A percentile compares a stretch with the other conserved stretches of the same genome.
Evolutionary conservation across 2,113 vertebrate species (phyloP).

Genomic region (Larimichthys polyactis): DNA sequence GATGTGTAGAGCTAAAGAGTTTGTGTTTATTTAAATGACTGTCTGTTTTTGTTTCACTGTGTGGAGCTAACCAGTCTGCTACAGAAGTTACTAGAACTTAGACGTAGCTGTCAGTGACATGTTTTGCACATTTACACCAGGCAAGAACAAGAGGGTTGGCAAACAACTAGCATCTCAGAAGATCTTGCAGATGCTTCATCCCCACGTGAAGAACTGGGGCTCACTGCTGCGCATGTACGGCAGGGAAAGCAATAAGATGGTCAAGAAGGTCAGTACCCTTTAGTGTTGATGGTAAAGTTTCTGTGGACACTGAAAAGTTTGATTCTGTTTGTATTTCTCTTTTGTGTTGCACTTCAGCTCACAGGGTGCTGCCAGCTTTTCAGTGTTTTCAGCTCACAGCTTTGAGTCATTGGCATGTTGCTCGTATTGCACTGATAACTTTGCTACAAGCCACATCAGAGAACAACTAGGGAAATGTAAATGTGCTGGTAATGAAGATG

Average conservation of each 20-base stretch:
- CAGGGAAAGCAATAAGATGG: constrained; percentile 97
- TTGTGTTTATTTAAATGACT: not conserved
- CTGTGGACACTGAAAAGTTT: not conserved
- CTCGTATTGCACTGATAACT: not conserved
- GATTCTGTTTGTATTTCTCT: not conserved
- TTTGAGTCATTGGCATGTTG: not conserved
- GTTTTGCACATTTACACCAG: constrained; percentile 71
- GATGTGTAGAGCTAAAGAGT: not conserved
- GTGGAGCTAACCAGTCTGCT: not conserved
- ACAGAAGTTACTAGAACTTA: not conserved
- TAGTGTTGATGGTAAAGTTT: too few species aligned
- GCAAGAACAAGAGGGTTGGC: constrained; percentile 98
- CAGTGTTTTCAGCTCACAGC: too few species aligned
- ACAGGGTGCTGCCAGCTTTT: too few species aligned
- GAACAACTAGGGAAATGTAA: not conserved
- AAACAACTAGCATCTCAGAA: constrained; percentile 98
- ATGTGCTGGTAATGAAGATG: not conserved
- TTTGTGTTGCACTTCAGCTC: not conserved
- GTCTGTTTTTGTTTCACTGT: not conserved
- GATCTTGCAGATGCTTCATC: constrained; percentile 98
- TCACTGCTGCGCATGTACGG: constrained; percentile 98
- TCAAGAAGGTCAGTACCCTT: constrained; percentile 90
- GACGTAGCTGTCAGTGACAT: not conserved
- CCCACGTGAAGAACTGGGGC: constrained; percentile 99
- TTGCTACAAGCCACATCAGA: not conserved